A percentile compares a stretch with the other conserved stretches of the same genome.
phyloP scores from a whole-genome alignment of 1,140 invertebrate species.

The Eupristina koningsbergeri region DNA sequence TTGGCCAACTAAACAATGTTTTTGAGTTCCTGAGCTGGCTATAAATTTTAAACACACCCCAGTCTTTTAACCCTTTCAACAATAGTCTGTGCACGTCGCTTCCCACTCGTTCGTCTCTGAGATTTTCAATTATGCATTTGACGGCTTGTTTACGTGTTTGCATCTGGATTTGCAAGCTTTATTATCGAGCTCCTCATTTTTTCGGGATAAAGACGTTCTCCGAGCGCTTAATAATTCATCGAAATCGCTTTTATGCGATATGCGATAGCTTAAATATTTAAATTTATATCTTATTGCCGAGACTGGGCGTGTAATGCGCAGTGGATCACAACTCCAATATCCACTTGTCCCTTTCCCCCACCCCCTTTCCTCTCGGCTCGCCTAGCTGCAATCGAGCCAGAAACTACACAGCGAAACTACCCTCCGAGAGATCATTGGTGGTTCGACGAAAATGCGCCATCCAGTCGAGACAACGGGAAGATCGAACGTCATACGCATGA shows the following conservation, averaged over 20 bases:
- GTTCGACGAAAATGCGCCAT: background rate
- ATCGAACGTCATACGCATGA: background rate
- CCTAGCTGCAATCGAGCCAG: too few species aligned
- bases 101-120: constrained; percentile 44
- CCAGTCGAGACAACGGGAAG: background rate
- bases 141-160: constrained; percentile 47
- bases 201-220: background rate
- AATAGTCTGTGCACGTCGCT: constrained; percentile 40
- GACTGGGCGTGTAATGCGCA: too few species aligned
- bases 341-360: too few species aligned
- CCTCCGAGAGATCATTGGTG: background rate
- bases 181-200: background rate
- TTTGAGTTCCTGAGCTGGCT: constrained; percentile 66
- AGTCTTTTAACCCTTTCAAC: constrained; percentile 68
- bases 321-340: too few species aligned
- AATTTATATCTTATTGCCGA: too few species aligned
- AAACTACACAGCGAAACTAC: too few species aligned
- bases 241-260: background rate
- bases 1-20: constrained; percentile 66
- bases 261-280: background rate
- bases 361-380: too few species aligned
- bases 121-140: constrained; percentile 53
- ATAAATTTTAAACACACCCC: constrained; percentile 65
- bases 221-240: background rate
- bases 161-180: background rate